Percentiles rank a stretch among this genome's conserved stretches.
These are phyloP conservation scores for Proteles cristata DNA, from an alignment of 2,113 vertebrate genomes.

Conservation along the genomic window DNA sequence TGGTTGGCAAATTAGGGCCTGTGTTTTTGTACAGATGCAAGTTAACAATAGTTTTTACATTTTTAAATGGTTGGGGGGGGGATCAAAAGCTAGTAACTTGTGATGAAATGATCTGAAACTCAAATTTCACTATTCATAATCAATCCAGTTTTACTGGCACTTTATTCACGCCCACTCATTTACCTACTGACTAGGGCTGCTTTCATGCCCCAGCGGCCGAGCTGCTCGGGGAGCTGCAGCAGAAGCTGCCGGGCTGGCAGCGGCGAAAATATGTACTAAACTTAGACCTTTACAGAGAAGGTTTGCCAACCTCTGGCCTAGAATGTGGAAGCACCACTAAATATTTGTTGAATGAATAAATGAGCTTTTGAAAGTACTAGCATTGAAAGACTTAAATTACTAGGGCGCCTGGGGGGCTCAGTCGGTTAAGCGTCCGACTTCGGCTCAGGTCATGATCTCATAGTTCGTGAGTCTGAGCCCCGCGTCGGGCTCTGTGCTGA, in stretches of 20 bases:
- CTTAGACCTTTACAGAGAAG: not conserved
- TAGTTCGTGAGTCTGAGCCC: too few relatives aligned
- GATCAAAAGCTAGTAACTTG: not conserved
- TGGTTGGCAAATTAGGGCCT: not conserved
- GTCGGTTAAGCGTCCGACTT: too few relatives aligned
- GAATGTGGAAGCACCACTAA: not conserved
- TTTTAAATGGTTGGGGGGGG: not conserved
- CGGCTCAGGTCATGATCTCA: too few relatives aligned
- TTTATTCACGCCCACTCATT: fast-evolving
- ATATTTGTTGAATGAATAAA: not conserved
- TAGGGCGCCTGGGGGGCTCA: not conserved
- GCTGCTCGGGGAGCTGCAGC: fast-evolving
- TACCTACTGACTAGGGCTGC: fast-evolving
- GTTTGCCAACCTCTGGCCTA: not conserved
- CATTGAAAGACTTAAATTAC: not conserved
- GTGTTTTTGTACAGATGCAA: not conserved
- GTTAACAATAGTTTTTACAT: not conserved
- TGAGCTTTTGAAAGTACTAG: not conserved
- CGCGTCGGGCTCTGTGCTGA: too few relatives aligned
- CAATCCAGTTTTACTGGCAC: not conserved
- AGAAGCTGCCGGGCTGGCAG: fast-evolving
- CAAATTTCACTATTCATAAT: not conserved
- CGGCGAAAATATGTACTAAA: fast-evolving
- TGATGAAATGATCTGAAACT: not conserved
- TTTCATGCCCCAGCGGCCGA: fast-evolving